Conservation (phyloP, 2,888 invertebrate species). For the Nasonovia ribisnigri region DNA sequence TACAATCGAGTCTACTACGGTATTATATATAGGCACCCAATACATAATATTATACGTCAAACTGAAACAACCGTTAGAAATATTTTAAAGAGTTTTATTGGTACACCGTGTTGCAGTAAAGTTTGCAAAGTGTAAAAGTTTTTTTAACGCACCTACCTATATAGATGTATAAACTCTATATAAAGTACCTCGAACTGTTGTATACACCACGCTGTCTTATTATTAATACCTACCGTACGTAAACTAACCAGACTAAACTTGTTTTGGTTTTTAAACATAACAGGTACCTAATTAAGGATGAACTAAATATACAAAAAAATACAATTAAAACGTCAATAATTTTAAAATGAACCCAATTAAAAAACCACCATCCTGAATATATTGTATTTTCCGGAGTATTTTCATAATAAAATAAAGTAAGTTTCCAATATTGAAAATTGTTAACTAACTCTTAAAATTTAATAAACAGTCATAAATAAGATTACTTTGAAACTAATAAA, state of each 20-base stretch:
- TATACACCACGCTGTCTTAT: background rate
- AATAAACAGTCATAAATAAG: background rate
- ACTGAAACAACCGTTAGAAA: background rate
- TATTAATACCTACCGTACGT: background rate
- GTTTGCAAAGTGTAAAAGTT: slow-evolving; percentile 33
- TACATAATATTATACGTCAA: background rate
- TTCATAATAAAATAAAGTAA: background rate
- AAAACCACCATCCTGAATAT: background rate
- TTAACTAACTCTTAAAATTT: background rate
- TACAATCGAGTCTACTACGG: background rate
- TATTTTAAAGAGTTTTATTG: background rate
- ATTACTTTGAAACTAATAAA: background rate
- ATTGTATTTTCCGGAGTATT: too few relatives aligned
- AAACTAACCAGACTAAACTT: background rate
- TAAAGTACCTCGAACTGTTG: background rate
- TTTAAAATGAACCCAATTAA: background rate
- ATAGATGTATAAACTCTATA: background rate
- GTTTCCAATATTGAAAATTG: background rate
- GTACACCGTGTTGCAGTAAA: background rate
- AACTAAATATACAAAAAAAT: background rate
- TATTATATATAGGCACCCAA: background rate
- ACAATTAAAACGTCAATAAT: background rate
- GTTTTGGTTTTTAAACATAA: background rate
- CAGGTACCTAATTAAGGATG: background rate
- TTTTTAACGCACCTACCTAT: slow-evolving; percentile 5